Conservation (phyloP, 2,888 invertebrate genomes). For the Drosophila melanosoma region DNA sequence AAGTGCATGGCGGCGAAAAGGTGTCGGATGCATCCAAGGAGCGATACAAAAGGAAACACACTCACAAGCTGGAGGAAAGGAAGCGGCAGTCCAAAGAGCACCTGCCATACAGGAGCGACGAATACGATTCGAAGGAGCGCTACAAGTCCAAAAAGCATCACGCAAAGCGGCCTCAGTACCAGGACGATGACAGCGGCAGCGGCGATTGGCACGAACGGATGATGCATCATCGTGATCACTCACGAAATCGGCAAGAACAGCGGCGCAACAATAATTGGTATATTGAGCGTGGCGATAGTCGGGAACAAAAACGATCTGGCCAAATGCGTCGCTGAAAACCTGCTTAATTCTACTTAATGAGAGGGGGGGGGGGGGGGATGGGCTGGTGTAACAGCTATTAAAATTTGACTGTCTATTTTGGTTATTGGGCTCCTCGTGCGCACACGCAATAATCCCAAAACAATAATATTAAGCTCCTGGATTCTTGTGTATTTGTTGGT, state of each 20-base stretch:
- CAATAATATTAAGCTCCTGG: constrained; percentile 12
- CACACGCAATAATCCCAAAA: constrained; percentile 16
- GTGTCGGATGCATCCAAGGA: constrained; percentile 13
- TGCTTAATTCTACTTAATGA: background rate
- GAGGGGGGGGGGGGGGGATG: too few relatives aligned
- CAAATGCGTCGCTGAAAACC: constrained; percentile 43
- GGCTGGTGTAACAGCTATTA: constrained; percentile 1
- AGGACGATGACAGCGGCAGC: constrained; percentile 54
- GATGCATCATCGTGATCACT: constrained; percentile 81
- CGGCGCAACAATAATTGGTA: constrained; percentile 81
- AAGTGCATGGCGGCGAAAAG: constrained; percentile 21
- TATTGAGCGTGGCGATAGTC: constrained; percentile 80
- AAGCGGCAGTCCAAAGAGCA: constrained; percentile 35
- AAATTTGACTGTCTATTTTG: constrained; percentile 4
- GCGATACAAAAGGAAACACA: constrained; percentile 22
- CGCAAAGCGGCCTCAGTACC: constrained; percentile 7
- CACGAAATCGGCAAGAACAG: constrained; percentile 70
- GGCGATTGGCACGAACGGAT: constrained; percentile 81
- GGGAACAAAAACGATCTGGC: constrained; percentile 77
- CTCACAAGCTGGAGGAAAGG: constrained; percentile 17
- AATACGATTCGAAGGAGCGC: constrained; percentile 54
- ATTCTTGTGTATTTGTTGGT: constrained; percentile 40
- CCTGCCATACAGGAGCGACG: constrained; percentile 26
- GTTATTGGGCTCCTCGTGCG: background rate
- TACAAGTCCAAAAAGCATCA: constrained; percentile 31